Evolutionary conservation across 1,140 invertebrate genomes (phyloP), one percentile per base, ranked within the genome.

Genomic region (Drosophila pruinosa): DNA sequence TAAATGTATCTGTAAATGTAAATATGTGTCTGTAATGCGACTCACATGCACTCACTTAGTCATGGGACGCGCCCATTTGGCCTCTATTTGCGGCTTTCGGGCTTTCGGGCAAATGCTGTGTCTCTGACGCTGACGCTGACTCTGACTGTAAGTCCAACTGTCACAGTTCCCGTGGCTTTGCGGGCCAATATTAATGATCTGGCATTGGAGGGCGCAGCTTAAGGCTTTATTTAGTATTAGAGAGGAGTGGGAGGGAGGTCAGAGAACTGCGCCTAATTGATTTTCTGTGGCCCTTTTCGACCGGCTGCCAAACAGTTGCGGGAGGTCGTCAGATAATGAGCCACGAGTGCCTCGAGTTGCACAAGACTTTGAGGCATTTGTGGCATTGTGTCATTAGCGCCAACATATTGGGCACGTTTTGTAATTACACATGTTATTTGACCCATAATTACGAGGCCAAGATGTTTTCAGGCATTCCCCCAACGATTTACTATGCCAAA

Each of bases 171-270:
- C 52, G 28, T 59, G 28, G 41, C 69, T 45, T 45, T 34, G 63
- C 56, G 56, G 63, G 19, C 36, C 50, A 69, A 62, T 69, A 74
- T 74, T 74, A 74, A 74, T 74, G 72, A 74, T 74, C 67, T 48
- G 22, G 21, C 45, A 38, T 53, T 57, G 50, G 48, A 22, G 39
- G 69, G 69, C 50, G 70, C 63, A 72, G 70, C 70, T 53, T 31
- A 68, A 61, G 70, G 24, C 22, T 12, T 14, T 28, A 8, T 3
- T 6, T 15, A 45, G 7, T 14, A 6, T 21, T 5, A 38, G 21
- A 12, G 43, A 17, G 19, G 26, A 6, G 19, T 24, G n/a, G 41
- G n/a, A 19, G 6, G 7, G 10, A n/a, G 7, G 17, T 0, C 6
- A 15, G 45, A 50, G 45, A 61, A 54, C 47, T 68, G 54, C 53